Evolutionary conservation across 2,797 vertebrate genomes (phyloP).

Genomic region (Poeciliopsis turneri): DNA sequence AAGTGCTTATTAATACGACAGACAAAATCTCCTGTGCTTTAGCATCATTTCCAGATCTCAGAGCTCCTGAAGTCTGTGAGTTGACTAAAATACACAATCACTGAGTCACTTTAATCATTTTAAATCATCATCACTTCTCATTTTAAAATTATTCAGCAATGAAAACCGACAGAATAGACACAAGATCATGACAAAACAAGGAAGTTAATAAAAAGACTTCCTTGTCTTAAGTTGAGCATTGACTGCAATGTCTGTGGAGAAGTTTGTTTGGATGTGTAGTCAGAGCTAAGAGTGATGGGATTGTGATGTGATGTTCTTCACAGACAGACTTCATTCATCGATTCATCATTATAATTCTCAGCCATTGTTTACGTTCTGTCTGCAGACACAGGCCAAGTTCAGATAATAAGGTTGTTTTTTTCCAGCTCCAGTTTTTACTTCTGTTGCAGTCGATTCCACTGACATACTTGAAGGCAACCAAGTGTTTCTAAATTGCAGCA

Average conservation of each 20-base stretch:
- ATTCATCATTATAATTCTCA: no score
- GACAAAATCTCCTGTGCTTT: slow-evolving; percentile 14
- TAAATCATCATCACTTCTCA: not conserved
- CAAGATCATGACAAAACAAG: no score
- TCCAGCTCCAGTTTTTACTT: not conserved
- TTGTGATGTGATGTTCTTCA: no score
- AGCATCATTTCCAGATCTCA: not conserved
- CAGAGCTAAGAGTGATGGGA: no score
- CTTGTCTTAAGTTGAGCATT: no score
- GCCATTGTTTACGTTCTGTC: no score
- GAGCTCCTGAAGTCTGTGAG: slow-evolving; percentile 21
- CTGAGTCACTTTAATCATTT: not conserved
- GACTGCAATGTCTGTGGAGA: no score
- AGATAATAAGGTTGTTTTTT: not conserved
- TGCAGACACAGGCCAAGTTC: not conserved
- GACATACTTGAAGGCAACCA: slow-evolving; percentile 34
- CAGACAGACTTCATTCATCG: no score
- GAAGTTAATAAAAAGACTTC: no score
- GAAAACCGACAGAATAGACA: no score
- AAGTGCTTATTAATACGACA: not conserved
- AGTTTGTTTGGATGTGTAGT: no score
- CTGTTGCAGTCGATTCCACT: slow-evolving; percentile 17
- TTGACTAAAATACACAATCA: slow-evolving; percentile 1
- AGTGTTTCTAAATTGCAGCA: slow-evolving; percentile 53
- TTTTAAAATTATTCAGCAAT: not conserved